Evolutionary conservation across 23 tunicate genomes (phyloP), one percentile per base, ranked within the genome.

Genomic region (Ascidia mentula): DNA sequence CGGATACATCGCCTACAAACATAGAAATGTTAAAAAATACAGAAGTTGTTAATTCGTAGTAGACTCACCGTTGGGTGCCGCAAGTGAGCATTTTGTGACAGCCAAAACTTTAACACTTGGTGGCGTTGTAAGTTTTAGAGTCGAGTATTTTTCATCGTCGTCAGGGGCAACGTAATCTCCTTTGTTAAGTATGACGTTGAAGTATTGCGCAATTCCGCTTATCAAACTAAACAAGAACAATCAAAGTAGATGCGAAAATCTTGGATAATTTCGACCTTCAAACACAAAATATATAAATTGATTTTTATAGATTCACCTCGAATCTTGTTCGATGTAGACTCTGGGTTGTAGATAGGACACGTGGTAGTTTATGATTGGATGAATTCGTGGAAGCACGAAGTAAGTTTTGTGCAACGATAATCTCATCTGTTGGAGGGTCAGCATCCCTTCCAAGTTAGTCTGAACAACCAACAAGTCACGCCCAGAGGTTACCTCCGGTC

Each of bases 351-450:
- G 30, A 33, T 76, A 46, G 36, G 87, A 83, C 4, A 93, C 90
- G 53, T 72, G 75, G 80, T 93, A 93, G 34, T 71, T 17, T 6
- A 93, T 40, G 13, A 81, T 35, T 6, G 98, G 98, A 59, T 72
- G 81, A 32, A 93, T 77, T 20, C 86, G 86, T 40, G 92, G 89
- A 34, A 84, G 59, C 28, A 93, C 84, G 72, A 93, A 88, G 72
- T 69, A 80, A 34, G 83, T 59, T 36, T 79, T 88, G 46, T 82
- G 79, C 26, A 88, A 33, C 0, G 81, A 73, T 42, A 93, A 53
- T 32, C 87, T 46, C 31, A 93, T 70, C 76, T 93, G 98, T 32
- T 77, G 81, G 32, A 93, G 70, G 17, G 76, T 90, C 69, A 79
- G 88, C 0, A 75, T 31, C 3, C 93, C 98, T 0, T 73, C 59